Base-by-base conservation (phyloP, 2,797 vertebrate genomes). In the Liasis olivaceus region DNA sequence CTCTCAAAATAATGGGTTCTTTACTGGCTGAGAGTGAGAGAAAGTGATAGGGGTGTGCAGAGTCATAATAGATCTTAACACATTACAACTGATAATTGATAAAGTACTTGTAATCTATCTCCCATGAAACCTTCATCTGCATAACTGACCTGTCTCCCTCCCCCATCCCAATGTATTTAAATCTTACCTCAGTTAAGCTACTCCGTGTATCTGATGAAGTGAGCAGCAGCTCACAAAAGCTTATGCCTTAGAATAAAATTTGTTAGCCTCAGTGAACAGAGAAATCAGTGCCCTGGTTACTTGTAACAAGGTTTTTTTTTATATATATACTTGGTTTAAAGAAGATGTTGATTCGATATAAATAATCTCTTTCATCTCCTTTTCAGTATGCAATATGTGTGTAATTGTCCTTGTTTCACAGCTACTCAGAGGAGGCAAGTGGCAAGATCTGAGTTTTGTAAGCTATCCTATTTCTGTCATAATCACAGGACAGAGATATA, bases 311-410 rank as follows among this genome's bases (percentile, higher is more conserved):
- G 22, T 26, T 58, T 66, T 11, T 11, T 9, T 85, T 58, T 59
- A 47, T 31, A 66, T 89, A 87, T 11, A 72, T 72, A 72, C 20
- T 20, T 87, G 58, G 22, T 59, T 91, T 63, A 58, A 62, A 88
- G 4, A 81, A 91, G 51, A 59, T 59, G 26, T 31, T 60, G 56
- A 72, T 58, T 60, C 26, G 63, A 87, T 51, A 81, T 51, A 13
- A 88, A 81, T 91, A 13, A 81, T 28, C 28, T 51, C 26, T 54
- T 88, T 87, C 14, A 20, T 72, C 54, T 84, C 51, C 54, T 66
- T 92, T 92, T 85, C 51, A 66, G n/a, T 85, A 66, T 58, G 15
- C 60, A 85, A 69, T 85, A 66, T 63, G 31, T 66, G 4, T 92
- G 31, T n/a, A 64, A 59, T 26, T 22, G 6, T 26, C 26, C 84